Conservation (phyloP, 2,113 vertebrate species). For the Felis catus region DNA sequence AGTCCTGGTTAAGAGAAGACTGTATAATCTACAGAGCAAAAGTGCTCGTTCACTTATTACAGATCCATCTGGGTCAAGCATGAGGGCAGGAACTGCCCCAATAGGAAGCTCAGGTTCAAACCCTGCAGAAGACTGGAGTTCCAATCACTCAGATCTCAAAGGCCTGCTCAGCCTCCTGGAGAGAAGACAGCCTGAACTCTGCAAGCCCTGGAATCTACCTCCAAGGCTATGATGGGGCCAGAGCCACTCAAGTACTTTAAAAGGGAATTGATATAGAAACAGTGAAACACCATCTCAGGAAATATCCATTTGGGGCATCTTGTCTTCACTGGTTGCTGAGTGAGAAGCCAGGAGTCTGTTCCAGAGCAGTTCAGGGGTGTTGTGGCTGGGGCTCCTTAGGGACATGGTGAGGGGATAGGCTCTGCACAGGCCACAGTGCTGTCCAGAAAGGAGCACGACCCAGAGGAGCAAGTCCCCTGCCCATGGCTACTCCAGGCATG, state of each 20-base stretch:
- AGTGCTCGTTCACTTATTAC: neutral
- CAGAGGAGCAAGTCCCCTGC: neutral
- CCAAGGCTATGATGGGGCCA: too few relatives aligned
- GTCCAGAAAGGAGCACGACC: neutral
- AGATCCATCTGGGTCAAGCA: neutral
- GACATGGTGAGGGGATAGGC: accelerated
- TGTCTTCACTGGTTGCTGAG: neutral
- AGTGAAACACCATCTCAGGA: neutral
- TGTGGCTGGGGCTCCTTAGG: neutral
- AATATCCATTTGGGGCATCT: neutral
- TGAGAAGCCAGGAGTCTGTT: neutral
- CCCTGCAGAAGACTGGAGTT: neutral
- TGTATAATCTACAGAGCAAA: neutral
- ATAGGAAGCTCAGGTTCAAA: neutral
- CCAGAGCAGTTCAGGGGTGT: neutral
- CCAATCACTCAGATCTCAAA: neutral
- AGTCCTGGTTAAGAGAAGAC: too few relatives aligned
- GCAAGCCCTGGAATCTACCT: neutral
- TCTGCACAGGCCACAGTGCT: neutral
- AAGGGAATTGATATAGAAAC: neutral
- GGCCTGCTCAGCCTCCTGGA: neutral
- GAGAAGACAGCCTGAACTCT: neutral
- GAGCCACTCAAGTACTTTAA: neutral
- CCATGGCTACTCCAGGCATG: too few relatives aligned
- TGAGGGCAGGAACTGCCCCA: neutral